Evolutionary conservation across 2,113 vertebrate species (phyloP).

Genomic region (Anas platyrhynchos): DNA sequence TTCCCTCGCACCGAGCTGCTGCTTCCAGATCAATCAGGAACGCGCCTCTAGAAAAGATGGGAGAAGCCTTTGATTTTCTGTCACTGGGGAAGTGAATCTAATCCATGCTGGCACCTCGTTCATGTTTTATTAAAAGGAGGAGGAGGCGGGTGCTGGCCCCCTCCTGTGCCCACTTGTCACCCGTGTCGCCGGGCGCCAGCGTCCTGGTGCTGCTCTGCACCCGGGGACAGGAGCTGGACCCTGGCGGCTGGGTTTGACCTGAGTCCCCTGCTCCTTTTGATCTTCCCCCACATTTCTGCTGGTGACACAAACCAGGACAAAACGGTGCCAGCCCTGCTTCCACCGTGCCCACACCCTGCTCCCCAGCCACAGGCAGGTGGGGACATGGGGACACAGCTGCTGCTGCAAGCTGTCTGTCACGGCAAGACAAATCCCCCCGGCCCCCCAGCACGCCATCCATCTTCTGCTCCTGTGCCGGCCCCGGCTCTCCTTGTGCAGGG

Average conservation of each 20-base stretch:
- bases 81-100: constrained; percentile 70
- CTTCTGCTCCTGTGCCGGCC: neutral
- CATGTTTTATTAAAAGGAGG: constrained; percentile 78
- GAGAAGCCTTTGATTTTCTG: constrained; percentile 78
- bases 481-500: fast-evolving
- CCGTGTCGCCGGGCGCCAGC: neutral
- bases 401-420: neutral
- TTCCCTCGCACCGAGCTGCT: constrained; percentile 62
- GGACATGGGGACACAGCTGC: fast-evolving
- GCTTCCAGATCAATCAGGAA: constrained; percentile 75
- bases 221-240: neutral
- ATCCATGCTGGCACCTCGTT: constrained; percentile 69
- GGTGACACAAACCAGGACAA: neutral
- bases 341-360: neutral
- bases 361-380: fast-evolving
- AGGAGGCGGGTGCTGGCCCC: constrained; percentile 33
- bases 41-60: constrained; percentile 72
- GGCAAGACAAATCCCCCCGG: neutral
- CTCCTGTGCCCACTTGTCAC: neutral
- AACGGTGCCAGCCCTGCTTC: too few species aligned
- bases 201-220: neutral
- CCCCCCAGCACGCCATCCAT: constrained; percentile 10
- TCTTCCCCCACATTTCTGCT: neutral
- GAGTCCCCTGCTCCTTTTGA: neutral
- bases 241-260: neutral